Percentiles rank a stretch among this genome's conserved stretches.
Evolutionary conservation across 2,113 vertebrate species (phyloP).

Genomic region (Neogale vison): DNA sequence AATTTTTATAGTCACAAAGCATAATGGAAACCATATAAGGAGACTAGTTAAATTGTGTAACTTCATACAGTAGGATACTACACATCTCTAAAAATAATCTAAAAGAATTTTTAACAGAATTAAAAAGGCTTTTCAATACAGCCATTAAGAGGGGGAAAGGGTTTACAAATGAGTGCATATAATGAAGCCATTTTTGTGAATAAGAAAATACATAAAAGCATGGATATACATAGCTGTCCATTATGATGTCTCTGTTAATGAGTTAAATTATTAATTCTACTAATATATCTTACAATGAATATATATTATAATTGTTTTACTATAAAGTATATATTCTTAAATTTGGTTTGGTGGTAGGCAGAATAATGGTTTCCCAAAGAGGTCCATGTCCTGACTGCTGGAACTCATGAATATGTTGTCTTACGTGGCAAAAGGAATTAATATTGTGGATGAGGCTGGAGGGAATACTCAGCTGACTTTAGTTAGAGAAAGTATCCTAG

Average conservation of each 20-base stretch:
- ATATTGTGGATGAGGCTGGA: not conserved
- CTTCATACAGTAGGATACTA: not conserved
- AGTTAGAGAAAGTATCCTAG: not conserved
- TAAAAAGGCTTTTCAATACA: not conserved
- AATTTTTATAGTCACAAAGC: not conserved
- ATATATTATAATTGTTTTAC: not conserved
- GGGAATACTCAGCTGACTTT: not conserved
- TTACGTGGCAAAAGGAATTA: not conserved
- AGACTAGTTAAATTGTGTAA: not conserved
- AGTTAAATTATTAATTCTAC: not conserved
- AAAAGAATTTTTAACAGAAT: not conserved
- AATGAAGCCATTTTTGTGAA: not conserved
- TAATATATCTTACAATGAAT: not conserved
- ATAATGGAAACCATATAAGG: not conserved
- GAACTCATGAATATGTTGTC: not conserved
- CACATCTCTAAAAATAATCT: not conserved
- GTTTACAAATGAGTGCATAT: not conserved
- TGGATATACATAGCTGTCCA: not conserved
- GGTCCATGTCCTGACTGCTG: not conserved
- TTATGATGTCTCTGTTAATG: not conserved
- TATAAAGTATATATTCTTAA: not conserved
- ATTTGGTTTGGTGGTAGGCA: not conserved
- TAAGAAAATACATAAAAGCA: not conserved
- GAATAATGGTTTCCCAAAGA: not conserved
- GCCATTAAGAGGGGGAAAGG: not conserved